phyloP scores from a whole-genome alignment of 2,888 invertebrate species.

The Lithophane socia region DNA sequence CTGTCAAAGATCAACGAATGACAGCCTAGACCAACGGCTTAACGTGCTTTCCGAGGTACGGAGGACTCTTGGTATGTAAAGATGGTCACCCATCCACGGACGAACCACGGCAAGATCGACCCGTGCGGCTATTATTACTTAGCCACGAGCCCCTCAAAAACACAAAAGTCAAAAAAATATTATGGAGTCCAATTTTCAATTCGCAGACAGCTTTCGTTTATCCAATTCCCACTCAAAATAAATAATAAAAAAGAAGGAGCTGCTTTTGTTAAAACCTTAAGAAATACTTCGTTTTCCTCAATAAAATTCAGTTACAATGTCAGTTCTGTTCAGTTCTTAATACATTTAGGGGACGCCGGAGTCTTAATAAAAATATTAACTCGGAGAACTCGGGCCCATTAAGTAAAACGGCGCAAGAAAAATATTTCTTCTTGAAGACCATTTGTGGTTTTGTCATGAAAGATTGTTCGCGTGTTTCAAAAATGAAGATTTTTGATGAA shows the following conservation, averaged over 20 bases:
- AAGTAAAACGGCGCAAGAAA: neutral
- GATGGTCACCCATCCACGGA: too few species aligned
- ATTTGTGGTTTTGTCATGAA: neutral
- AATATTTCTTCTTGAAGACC: neutral
- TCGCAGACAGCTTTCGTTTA: neutral
- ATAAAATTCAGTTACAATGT: constrained; percentile 20
- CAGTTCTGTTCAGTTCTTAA: constrained; percentile 13
- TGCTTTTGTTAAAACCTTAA: neutral
- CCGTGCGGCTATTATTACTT: too few species aligned
- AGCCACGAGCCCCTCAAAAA: neutral
- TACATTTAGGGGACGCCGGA: constrained; percentile 18
- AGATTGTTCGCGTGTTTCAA: neutral
- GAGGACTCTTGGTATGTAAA: too few species aligned
- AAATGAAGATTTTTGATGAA: too few species aligned
- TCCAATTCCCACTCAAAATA: neutral
- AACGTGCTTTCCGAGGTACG: too few species aligned
- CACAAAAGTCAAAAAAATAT: neutral
- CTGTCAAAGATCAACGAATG: too few species aligned
- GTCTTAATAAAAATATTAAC: constrained; percentile 37
- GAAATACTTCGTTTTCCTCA: constrained; percentile 38
- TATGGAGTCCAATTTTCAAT: neutral
- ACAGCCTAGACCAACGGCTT: too few species aligned
- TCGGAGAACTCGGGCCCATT: constrained; percentile 3
- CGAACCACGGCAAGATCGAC: too few species aligned
- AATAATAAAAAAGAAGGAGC: neutral